These are phyloP conservation scores for Lathronympha strigana DNA, from an alignment of 2,888 invertebrate species.

Conservation along the genomic window DNA sequence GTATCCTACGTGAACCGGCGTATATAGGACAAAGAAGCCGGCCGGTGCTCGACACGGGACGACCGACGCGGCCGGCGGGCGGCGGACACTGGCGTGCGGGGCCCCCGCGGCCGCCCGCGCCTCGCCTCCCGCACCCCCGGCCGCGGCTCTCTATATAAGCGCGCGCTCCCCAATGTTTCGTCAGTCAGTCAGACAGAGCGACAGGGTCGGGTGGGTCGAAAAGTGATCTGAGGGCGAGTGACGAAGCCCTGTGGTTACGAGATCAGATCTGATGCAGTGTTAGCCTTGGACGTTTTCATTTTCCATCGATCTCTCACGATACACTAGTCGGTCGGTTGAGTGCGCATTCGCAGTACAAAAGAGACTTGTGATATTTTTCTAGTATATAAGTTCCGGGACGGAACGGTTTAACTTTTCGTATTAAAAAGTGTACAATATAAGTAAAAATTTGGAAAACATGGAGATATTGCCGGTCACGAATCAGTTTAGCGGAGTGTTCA, in stretches of 20 bases:
- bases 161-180: conserved; percentile 67
- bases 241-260: conserved; percentile 82
- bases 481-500: conserved; percentile 90
- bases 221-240: conserved; percentile 75
- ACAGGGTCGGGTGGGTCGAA: conserved; percentile 79
- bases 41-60: conserved; percentile 61
- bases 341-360: conserved; percentile 82
- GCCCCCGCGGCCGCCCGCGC: conserved; percentile 72
- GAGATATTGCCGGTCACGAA: conserved; percentile 91
- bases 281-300: conserved; percentile 69
- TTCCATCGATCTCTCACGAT: conserved; percentile 78
- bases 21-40: conserved; percentile 79
- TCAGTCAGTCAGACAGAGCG: conserved; percentile 81
- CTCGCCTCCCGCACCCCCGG: conserved; percentile 68
- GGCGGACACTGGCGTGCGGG: conserved; percentile 75
- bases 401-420: conserved; percentile 74
- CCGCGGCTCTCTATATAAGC: conserved; percentile 78
- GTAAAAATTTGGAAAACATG: conserved; percentile 87
- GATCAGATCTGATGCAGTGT: conserved; percentile 82
- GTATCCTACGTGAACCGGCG: conserved; percentile 45
- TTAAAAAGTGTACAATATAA: conserved; percentile 83
- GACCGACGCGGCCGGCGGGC: conserved; percentile 49
- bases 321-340: conserved; percentile 77
- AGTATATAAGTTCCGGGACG: conserved; percentile 75
- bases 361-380: conserved; percentile 84